Conservation (phyloP, 2,113 vertebrate species). For the Ictalurus punctatus region DNA sequence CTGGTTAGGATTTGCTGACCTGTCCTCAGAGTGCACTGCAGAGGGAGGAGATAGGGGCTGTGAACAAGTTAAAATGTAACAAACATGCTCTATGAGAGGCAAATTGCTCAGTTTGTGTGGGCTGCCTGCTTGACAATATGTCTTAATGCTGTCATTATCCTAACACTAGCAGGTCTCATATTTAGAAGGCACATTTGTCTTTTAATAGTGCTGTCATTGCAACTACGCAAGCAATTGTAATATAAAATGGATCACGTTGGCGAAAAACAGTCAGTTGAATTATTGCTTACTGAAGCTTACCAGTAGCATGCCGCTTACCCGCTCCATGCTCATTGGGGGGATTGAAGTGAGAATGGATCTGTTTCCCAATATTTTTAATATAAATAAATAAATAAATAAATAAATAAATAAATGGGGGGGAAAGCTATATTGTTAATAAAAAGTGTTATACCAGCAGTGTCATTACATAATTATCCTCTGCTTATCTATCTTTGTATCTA, state of each 20-base stretch:
- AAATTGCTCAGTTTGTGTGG: not conserved
- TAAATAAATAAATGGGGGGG: too few relatives aligned
- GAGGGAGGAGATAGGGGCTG: conserved; percentile 15
- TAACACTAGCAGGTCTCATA: not conserved
- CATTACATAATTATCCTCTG: too few relatives aligned
- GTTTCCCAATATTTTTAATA: too few relatives aligned
- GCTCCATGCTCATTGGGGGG: not conserved
- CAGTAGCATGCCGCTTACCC: not conserved
- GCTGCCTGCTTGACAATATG: not conserved
- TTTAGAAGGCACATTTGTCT: conserved; percentile 55
- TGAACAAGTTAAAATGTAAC: conserved; percentile 40
- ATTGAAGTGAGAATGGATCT: too few relatives aligned
- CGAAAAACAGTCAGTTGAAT: conserved; percentile 7
- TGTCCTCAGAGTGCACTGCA: not conserved
- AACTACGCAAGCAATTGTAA: conserved; percentile 33
- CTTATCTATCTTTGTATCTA: too few relatives aligned
- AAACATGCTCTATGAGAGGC: not conserved
- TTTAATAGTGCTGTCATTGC: conserved; percentile 57
- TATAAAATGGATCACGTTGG: not conserved
- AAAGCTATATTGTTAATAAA: too few relatives aligned
- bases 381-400: too few relatives aligned
- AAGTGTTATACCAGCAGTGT: too few relatives aligned
- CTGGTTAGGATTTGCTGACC: conserved; percentile 9
- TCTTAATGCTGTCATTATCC: not conserved
- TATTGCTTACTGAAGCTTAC: not conserved